These are phyloP conservation scores for Saccopteryx bilineata DNA, from an alignment of 2,113 vertebrate species.

Conservation along the genomic window DNA sequence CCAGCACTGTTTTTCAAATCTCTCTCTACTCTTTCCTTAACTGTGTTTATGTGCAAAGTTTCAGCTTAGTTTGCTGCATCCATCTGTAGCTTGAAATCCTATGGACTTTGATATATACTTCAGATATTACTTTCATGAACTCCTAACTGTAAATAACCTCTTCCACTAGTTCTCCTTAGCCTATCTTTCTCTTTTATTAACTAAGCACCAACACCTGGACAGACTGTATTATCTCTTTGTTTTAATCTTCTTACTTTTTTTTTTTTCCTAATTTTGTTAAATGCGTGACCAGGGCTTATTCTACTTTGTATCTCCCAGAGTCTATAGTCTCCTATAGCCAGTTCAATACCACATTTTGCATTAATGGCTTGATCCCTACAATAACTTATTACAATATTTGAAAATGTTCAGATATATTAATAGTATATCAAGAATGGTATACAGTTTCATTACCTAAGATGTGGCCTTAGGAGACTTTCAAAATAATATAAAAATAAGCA, in stretches of 20 bases:
- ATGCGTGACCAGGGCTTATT: background rate
- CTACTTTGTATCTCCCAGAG: background rate
- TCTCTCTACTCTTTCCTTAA: background rate
- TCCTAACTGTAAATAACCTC: background rate
- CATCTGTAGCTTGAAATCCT: background rate
- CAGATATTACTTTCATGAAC: background rate
- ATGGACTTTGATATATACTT: background rate
- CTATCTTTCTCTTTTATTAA: background rate
- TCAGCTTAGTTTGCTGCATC: background rate
- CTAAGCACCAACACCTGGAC: background rate
- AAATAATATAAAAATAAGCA: background rate
- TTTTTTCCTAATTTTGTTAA: background rate
- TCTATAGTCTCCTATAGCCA: too few species aligned
- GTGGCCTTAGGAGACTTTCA: rapidly evolving
- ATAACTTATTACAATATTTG: background rate
- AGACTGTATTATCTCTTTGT: background rate
- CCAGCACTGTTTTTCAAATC: background rate
- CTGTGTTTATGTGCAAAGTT: background rate
- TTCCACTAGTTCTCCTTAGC: background rate
- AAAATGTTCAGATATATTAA: background rate
- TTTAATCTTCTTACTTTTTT: background rate
- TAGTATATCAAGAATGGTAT: background rate
- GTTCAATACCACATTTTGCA: background rate
- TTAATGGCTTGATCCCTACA: background rate
- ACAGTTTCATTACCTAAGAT: background rate